Base-by-base conservation (phyloP, 2,113 vertebrate species). In the Dascyllus trimaculatus region DNA sequence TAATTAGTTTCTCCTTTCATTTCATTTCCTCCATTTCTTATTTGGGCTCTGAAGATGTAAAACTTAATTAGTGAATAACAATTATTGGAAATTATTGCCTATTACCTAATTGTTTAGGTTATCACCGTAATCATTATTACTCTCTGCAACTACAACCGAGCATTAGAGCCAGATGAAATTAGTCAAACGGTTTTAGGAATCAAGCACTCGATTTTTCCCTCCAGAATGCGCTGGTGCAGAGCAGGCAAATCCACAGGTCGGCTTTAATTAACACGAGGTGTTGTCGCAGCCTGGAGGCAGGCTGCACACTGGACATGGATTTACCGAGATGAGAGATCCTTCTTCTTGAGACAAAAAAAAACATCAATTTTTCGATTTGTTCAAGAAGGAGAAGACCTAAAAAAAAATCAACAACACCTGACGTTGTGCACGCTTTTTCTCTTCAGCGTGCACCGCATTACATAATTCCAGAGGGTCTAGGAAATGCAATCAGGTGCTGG, bases 41-140 rank as follows among this genome's bases (percentile, higher is more conserved):
- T 79, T 87, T 69, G 40, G 59, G 46, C 85, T 79, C 66, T 56
- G 52, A 88, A 85, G 85, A 93, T 66, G 75, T 75, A 84, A 88
- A 93, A 91, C 85, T 78, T 89, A 93, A 92, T 94, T 93, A 92
- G 83, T 75, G 80, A 85, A 84, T 88, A 89, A 85, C 82, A 89
- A 92, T 93, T 85, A 92, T 88, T 88, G 87, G 81, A 88, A 93
- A 91, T 91, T 81, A 91, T 85, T 91, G 82, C 79, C 72, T 85
- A 87, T 94, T 91, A 94, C 74, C 77, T 75, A 89, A 92, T 90
- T 91, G 82, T 85, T 92, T 80, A 73, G 79, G 78, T 88, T 90
- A 89, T 93, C 86, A 15, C 40, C 54, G 52, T 38, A 51, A 91
- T 92, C 79, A 77, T 88, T 88, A 84, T 87, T 80, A 81, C 84